These are phyloP conservation scores for Platichthys stellatus DNA, from an alignment of 2,113 vertebrate species.

Conservation along the genomic window DNA sequence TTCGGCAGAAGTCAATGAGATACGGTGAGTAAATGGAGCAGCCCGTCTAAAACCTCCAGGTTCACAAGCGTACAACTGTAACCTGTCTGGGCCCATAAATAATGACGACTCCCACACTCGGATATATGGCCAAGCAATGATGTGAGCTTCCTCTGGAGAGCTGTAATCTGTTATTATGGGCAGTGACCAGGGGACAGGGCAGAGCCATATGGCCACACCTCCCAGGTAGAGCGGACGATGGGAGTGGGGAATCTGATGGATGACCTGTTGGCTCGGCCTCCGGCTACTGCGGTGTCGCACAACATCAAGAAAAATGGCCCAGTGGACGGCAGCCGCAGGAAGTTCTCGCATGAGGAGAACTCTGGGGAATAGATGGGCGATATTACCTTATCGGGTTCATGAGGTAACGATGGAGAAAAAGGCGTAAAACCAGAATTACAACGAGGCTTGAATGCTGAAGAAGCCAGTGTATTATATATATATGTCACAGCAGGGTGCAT, in stretches of 20 bases:
- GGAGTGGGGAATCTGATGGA: conserved; percentile 68
- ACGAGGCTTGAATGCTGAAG: conserved; percentile 16
- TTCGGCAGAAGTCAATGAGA: conserved; percentile 44
- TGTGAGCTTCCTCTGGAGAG: conserved; percentile 72
- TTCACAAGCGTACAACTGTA: conserved; percentile 68
- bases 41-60: conserved; percentile 45
- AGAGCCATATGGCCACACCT: conserved; percentile 64
- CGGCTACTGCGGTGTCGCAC: conserved; percentile 59
- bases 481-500: background rate
- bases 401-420: conserved; percentile 9
- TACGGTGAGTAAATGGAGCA: conserved; percentile 47
- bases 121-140: conserved; percentile 74
- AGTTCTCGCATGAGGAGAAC: conserved; percentile 44
- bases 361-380: conserved; percentile 24
- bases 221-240: conserved; percentile 63
- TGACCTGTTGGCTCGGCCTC: conserved; percentile 66
- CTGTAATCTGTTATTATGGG: conserved; percentile 74
- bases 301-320: conserved; percentile 64
- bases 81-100: conserved; percentile 66
- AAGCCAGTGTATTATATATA: background rate
- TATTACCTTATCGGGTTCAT: conserved; percentile 5
- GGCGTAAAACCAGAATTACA: conserved; percentile 23
- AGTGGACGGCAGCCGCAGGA: conserved; percentile 46
- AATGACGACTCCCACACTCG: conserved; percentile 65
- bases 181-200: conserved; percentile 60